Percentiles rank a stretch among this genome's conserved stretches.
Conservation (phyloP, 1,140 invertebrate species). For the Acromyrmex heyeri region DNA sequence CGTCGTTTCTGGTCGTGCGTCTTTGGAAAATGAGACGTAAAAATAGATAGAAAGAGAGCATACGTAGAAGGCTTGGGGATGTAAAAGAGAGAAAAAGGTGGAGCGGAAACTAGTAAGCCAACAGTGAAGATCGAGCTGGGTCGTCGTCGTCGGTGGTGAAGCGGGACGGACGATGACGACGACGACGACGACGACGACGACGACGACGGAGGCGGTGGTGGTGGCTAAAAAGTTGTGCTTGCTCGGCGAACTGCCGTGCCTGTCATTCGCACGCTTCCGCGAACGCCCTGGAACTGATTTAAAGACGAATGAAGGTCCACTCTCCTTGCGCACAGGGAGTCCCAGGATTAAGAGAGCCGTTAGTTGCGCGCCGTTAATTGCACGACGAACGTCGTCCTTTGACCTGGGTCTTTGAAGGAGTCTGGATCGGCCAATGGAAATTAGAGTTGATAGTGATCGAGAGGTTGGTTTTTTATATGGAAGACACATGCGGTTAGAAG, state of each 20-base stretch:
- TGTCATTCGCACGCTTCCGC: conserved; percentile 68
- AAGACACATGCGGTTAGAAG: background rate
- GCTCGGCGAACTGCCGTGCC: conserved; percentile 63
- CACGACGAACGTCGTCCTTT: conserved; percentile 42
- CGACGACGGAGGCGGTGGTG: background rate
- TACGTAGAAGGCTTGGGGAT: background rate
- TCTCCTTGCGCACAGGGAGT: conserved; percentile 31
- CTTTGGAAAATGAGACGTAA: conserved; percentile 65
- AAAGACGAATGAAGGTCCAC: conserved; percentile 74
- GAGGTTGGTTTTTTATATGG: conserved; percentile 8
- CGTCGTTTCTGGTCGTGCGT: background rate
- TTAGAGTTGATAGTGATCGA: conserved; percentile 24
- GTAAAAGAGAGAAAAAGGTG: conserved; percentile 21
- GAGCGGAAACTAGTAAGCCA: conserved; percentile 47
- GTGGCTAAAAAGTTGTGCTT: conserved; percentile 65
- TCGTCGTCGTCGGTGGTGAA: background rate
- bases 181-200: background rate
- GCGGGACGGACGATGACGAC: background rate
- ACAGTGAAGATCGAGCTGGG: conserved; percentile 32
- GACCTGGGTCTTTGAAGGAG: conserved; percentile 8
- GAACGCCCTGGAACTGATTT: conserved; percentile 69
- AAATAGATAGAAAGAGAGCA: conserved; percentile 40
- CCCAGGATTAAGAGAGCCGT: conserved; percentile 43
- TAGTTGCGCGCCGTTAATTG: conserved; percentile 43
- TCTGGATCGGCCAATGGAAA: conserved; percentile 20